phyloP scores from a whole-genome alignment of 2,797 vertebrate species.

The Babyrousa celebensis region DNA sequence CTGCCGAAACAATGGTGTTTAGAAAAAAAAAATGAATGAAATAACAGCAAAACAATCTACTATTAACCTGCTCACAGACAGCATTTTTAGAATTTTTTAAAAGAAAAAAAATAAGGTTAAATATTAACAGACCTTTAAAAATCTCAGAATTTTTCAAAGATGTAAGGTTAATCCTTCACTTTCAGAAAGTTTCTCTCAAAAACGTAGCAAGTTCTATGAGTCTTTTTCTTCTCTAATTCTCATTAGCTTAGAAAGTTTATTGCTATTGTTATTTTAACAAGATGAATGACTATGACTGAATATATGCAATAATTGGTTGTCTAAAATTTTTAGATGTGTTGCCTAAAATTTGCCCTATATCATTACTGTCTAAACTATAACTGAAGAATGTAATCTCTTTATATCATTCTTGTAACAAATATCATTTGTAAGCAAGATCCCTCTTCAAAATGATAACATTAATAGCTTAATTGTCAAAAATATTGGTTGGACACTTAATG shows the following conservation, averaged over 20 bases:
- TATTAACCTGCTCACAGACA: constrained; percentile 13
- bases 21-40: constrained; percentile 66
- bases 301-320: neutral
- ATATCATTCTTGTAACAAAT: neutral
- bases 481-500: neutral
- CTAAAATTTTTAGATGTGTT: neutral
- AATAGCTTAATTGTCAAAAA: neutral
- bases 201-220: neutral
- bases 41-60: constrained; percentile 34
- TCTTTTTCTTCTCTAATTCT: neutral
- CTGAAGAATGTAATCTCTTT: neutral
- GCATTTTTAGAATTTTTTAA: constrained; percentile 47
- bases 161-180: neutral
- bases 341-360: neutral
- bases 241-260: neutral
- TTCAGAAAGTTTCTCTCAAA: constrained; percentile 20
- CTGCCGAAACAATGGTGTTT: constrained; percentile 31
- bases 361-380: neutral
- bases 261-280: neutral
- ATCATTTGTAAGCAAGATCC: neutral
- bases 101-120: constrained; percentile 65
- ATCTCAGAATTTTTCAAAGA: constrained; percentile 17
- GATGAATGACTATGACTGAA: neutral
- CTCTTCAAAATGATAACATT: neutral
- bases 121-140: constrained; percentile 45